Evolutionary conservation across 2,113 vertebrate genomes (phyloP).

Genomic region (Paratilapia polleni): DNA sequence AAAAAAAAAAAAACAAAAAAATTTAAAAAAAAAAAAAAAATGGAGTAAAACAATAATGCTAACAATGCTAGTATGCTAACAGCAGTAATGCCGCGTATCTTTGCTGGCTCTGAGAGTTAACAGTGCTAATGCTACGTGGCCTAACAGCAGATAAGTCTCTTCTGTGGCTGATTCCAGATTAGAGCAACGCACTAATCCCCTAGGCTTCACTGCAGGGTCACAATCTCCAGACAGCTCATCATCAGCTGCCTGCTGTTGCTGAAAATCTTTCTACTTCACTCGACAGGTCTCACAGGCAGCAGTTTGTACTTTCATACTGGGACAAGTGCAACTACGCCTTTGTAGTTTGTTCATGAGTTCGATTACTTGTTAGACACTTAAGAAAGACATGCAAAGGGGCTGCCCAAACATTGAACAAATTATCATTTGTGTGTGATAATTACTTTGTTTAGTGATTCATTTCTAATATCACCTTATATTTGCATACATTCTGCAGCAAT

Average conservation of each 20-base stretch:
- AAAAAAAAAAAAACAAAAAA: too few species aligned
- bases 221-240: constrained; percentile 72
- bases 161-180: constrained; percentile 79
- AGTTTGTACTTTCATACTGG: neutral
- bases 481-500: neutral
- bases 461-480: neutral
- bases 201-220: constrained; percentile 70
- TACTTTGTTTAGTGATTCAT: neutral
- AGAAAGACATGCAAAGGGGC: neutral
- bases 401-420: neutral
- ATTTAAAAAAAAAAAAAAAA: neutral
- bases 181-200: constrained; percentile 76
- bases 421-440: too few species aligned
- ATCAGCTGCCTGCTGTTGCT: constrained; percentile 49
- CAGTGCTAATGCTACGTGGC: constrained; percentile 62
- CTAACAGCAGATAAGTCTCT: constrained; percentile 68
- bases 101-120: constrained; percentile 41
- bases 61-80: constrained; percentile 1
- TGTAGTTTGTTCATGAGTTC: neutral
- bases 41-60: neutral
- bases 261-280: constrained; percentile 48
- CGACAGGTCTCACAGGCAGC: constrained; percentile 18
- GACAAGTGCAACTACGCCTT: neutral
- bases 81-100: neutral
- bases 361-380: neutral